phyloP scores from a whole-genome alignment of 2,888 invertebrate species.

The Dendrolimus houi region DNA sequence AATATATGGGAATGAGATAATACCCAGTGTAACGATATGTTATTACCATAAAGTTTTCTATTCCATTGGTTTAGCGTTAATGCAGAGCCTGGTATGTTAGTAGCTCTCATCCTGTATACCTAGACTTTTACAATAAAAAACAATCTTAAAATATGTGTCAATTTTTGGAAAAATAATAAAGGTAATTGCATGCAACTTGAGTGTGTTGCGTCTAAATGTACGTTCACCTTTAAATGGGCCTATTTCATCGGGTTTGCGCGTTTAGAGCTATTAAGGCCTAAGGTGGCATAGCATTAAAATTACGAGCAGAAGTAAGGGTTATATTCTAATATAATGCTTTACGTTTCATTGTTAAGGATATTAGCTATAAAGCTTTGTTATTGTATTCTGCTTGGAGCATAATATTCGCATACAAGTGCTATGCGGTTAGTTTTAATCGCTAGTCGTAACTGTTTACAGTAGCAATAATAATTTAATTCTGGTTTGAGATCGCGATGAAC shows the following conservation, averaged over 20 bases:
- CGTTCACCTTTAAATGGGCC: slow-evolving; percentile 28
- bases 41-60: no score
- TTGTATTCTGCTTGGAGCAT: slow-evolving; percentile 22
- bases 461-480: slow-evolving; percentile 68
- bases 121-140: no score
- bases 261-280: slow-evolving; percentile 33
- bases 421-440: slow-evolving; percentile 64
- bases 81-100: no score
- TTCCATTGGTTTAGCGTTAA: no score
- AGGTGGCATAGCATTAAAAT: slow-evolving; percentile 35
- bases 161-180: no score
- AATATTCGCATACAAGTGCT: slow-evolving; percentile 25
- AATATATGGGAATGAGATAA: no score
- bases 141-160: no score
- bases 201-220: slow-evolving; percentile 11
- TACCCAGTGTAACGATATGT: no score
- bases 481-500: slow-evolving; percentile 34
- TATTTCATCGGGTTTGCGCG: slow-evolving; percentile 22
- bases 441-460: slow-evolving; percentile 64
- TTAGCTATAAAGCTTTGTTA: slow-evolving; percentile 49
- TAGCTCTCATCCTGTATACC: no score
- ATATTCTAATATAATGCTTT: slow-evolving; percentile 41
- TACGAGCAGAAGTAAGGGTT: slow-evolving; percentile 36
- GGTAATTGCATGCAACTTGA: no score
- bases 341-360: slow-evolving; percentile 37